A percentile compares a stretch with the other conserved stretches of the same genome.
Conservation (phyloP, 2,113 vertebrate species). For the Poicephalus gulielmi region DNA sequence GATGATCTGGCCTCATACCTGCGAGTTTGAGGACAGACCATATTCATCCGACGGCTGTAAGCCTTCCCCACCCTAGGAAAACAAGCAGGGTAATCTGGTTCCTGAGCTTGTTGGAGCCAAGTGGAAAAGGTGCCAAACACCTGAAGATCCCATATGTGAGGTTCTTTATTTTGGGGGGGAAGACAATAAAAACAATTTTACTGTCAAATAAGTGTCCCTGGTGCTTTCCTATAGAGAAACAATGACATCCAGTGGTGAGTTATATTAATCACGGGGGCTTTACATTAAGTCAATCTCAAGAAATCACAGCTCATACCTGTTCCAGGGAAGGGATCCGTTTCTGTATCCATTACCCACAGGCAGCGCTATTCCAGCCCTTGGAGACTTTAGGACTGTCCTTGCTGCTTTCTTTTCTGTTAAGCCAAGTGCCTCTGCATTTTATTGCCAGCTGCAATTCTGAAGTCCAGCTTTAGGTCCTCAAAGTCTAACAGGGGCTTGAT, state of each 20-base stretch:
- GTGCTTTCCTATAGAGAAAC: constrained; percentile 66
- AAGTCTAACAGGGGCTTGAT: not conserved
- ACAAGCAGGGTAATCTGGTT: constrained; percentile 13
- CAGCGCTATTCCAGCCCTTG: not conserved
- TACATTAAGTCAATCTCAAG: not conserved
- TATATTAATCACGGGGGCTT: constrained; percentile 41
- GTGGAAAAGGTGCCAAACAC: constrained; percentile 40
- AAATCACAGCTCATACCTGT: not conserved
- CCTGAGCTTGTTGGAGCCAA: constrained; percentile 14
- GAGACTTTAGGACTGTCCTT: not conserved
- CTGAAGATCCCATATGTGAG: constrained; percentile 28
- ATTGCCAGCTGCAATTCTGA: not conserved
- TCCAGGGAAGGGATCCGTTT: not conserved
- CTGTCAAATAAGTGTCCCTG: constrained; percentile 24
- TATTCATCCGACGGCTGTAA: not conserved
- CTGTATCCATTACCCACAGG: not conserved
- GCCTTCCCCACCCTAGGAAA: constrained; percentile 46
- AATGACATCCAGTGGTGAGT: constrained; percentile 76
- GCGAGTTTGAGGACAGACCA: not conserved
- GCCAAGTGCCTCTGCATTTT: not conserved
- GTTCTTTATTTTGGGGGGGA: not conserved
- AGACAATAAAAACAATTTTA: constrained; percentile 19
- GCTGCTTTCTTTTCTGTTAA: not conserved
- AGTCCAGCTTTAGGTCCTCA: not conserved
- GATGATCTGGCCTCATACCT: not conserved